These are phyloP conservation scores for Heliconius sara DNA, from an alignment of 2,888 invertebrate genomes.

Conservation along the genomic window DNA sequence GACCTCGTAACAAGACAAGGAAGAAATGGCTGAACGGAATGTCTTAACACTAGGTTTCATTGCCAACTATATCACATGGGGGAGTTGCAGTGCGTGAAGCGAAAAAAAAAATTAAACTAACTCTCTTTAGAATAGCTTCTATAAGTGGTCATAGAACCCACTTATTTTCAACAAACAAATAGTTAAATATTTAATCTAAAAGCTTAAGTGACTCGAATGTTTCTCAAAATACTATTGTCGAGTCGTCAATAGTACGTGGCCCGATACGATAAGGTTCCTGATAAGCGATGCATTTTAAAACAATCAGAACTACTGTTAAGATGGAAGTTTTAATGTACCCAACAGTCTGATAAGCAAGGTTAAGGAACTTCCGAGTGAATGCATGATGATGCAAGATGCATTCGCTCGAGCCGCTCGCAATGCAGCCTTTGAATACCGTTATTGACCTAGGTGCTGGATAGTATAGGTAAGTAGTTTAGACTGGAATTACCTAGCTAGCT, in stretches of 20 bases:
- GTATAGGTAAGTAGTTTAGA: slow-evolving; percentile 48
- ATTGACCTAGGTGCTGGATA: slow-evolving; percentile 62
- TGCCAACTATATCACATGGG: neutral
- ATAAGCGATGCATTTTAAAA: slow-evolving; percentile 74
- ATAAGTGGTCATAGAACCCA: slow-evolving; percentile 2
- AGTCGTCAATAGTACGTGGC: slow-evolving; percentile 57
- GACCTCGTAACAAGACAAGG: too few species aligned
- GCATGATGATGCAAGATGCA: slow-evolving; percentile 68
- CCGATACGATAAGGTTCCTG: slow-evolving; percentile 74
- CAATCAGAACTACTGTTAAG: slow-evolving; percentile 61
- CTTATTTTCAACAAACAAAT: neutral
- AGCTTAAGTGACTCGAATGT: slow-evolving; percentile 51
- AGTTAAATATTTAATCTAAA: slow-evolving; percentile 33
- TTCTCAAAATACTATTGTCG: slow-evolving; percentile 55
- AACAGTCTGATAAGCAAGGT: slow-evolving; percentile 65
- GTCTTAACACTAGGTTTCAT: too few species aligned
- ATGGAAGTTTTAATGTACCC: slow-evolving; percentile 56
- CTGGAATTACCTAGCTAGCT: slow-evolving; percentile 28
- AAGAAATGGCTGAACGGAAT: too few species aligned
- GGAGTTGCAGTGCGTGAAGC: neutral
- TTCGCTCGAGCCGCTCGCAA: slow-evolving; percentile 63
- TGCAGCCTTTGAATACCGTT: slow-evolving; percentile 73
- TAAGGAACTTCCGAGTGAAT: slow-evolving; percentile 61
- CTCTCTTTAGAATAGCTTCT: slow-evolving; percentile 4
- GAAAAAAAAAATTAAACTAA: neutral